A percentile compares a stretch with the other conserved stretches of the same genome.
Conservation (phyloP, 2,888 invertebrate genomes). For the Papilio gigon region DNA sequence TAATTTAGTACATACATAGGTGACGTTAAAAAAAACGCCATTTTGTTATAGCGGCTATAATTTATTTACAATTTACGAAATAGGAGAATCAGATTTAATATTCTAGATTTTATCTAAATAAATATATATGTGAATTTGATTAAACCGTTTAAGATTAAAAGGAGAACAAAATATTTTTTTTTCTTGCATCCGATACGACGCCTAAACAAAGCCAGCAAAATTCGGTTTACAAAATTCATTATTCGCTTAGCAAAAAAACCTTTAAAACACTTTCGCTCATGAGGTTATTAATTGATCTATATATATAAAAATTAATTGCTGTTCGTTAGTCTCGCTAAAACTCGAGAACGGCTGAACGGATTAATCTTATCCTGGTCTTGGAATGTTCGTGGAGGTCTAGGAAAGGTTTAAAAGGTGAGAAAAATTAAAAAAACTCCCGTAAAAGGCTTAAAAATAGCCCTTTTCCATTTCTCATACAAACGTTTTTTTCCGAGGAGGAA, state of each 20-base stretch:
- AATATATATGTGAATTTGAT: neutral
- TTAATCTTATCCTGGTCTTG: no score
- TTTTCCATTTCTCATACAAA: no score
- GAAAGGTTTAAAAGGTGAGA: no score
- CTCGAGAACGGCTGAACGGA: no score
- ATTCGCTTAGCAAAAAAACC: conserved; percentile 10
- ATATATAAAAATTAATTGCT: no score
- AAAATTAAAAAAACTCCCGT: no score
- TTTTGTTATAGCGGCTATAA: neutral
- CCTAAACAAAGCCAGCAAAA: conserved; percentile 1
- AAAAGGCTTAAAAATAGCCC: no score
- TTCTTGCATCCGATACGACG: neutral
- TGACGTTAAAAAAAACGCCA: no score
- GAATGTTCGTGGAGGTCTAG: no score
- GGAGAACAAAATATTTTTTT: neutral
- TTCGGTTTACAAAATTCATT: neutral
- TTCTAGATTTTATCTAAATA: neutral
- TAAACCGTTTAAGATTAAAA: neutral
- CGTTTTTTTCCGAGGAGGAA: no score
- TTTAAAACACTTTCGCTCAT: neutral
- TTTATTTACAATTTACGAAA: neutral
- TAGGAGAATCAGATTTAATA: neutral
- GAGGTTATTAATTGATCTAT: neutral
- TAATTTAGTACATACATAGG: no score
- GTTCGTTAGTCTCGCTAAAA: no score